Conservation (phyloP, 2,888 invertebrate species). For the Exephanes ischioxanthus region DNA sequence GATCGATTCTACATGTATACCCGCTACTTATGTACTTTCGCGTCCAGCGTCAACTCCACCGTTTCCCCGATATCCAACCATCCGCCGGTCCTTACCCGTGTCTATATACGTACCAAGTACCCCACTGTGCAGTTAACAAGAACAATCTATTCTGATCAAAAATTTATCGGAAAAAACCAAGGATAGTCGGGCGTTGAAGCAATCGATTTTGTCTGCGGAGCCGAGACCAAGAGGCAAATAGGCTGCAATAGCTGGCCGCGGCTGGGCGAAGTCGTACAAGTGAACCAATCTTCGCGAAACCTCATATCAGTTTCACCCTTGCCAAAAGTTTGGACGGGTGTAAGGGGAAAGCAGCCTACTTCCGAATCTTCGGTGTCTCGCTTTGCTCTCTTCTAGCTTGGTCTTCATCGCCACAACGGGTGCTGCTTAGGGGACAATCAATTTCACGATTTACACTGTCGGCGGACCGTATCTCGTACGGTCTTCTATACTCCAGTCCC, state of each 20-base stretch:
- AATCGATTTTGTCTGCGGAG: slow-evolving; percentile 11
- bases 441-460: slow-evolving; percentile 63
- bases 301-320: slow-evolving; percentile 74
- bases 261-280: slow-evolving; percentile 55
- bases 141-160: neutral
- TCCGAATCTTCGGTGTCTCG: slow-evolving; percentile 14
- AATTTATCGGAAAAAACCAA: neutral
- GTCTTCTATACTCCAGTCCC: neutral
- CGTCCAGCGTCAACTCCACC: neutral
- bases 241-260: neutral
- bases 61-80: neutral
- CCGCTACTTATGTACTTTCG: slow-evolving; percentile 12
- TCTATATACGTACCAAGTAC: neutral
- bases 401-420: slow-evolving; percentile 24
- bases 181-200: neutral
- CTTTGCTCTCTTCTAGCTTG: neutral
- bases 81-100: neutral
- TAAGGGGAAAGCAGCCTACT: neutral
- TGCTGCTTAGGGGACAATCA: slow-evolving; percentile 65
- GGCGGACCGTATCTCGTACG: slow-evolving; percentile 13
- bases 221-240: neutral
- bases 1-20: slow-evolving; percentile 28
- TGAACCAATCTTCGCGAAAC: slow-evolving; percentile 76
- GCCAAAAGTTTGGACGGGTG: slow-evolving; percentile 71
- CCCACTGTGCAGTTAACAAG: neutral